phyloP scores from a whole-genome alignment of 2,888 invertebrate species.

The Rhopalosiphum nymphaeae region DNA sequence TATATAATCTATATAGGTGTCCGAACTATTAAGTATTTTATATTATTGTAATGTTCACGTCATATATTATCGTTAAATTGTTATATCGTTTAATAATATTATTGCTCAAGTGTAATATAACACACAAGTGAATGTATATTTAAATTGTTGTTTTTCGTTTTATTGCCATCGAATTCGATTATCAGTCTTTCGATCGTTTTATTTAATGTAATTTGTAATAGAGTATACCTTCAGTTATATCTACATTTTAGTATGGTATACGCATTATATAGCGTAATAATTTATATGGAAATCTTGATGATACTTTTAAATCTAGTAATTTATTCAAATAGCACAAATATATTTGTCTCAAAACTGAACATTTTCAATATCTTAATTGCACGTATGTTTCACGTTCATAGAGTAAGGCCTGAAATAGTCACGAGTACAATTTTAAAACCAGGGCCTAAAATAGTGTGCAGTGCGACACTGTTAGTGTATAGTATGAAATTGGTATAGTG shows the following conservation, averaged over 20 bases:
- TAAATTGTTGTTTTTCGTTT: conserved; percentile 1
- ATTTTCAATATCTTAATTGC: neutral
- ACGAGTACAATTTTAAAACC: neutral
- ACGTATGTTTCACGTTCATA: neutral
- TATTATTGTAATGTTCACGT: neutral
- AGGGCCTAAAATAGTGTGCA: too few species aligned
- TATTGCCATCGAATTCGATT: neutral
- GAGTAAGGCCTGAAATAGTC: neutral
- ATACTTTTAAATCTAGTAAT: conserved; percentile 1
- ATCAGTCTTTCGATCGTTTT: neutral
- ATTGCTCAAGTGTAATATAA: neutral
- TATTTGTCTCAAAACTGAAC: neutral
- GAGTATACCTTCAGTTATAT: neutral
- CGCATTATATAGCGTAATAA: neutral
- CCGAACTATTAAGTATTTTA: conserved; percentile 13
- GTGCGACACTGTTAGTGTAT: too few species aligned
- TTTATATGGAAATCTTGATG: conserved; percentile 4
- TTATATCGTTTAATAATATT: neutral
- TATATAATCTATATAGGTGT: neutral
- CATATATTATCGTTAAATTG: conserved; percentile 7
- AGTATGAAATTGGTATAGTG: too few species aligned
- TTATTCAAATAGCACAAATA: conserved; percentile 19
- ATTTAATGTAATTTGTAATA: conserved; percentile 30
- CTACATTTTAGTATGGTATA: neutral
- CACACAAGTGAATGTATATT: neutral